phyloP scores from a whole-genome alignment of 2,113 vertebrate species.

The Gopherus flavomarginatus region DNA sequence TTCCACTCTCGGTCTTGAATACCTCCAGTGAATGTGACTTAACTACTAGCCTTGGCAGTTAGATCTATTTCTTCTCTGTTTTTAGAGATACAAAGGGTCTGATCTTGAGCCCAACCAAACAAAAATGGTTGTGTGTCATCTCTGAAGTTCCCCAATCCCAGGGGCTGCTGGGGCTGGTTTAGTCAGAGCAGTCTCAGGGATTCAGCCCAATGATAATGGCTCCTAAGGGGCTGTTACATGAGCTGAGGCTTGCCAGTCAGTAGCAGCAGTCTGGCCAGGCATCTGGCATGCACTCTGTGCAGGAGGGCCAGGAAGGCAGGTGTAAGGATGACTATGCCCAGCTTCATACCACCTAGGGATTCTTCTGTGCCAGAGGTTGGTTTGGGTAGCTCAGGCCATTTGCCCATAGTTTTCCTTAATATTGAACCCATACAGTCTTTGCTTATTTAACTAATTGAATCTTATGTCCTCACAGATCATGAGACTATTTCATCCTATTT shows the following conservation, averaged over 20 bases:
- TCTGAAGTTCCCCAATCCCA: neutral
- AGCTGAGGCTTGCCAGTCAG: too few species aligned
- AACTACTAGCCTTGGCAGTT: neutral
- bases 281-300: neutral
- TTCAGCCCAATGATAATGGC: neutral
- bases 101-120: neutral
- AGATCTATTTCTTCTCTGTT: neutral
- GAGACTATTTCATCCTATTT: neutral
- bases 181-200: neutral
- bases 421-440: neutral
- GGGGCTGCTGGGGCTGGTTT: neutral
- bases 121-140: neutral
- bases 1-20: neutral
- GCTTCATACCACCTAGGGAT: neutral
- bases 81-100: neutral
- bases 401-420: neutral
- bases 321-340: neutral
- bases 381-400: neutral
- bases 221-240: neutral
- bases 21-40: neutral
- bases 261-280: neutral
- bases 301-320: too few species aligned
- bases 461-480: neutral
- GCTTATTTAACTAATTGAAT: neutral
- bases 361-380: neutral